Percentiles rank a stretch among this genome's conserved stretches.
Conservation (phyloP, 2,888 invertebrate genomes). For the Acanthosoma haemorrhoidale region DNA sequence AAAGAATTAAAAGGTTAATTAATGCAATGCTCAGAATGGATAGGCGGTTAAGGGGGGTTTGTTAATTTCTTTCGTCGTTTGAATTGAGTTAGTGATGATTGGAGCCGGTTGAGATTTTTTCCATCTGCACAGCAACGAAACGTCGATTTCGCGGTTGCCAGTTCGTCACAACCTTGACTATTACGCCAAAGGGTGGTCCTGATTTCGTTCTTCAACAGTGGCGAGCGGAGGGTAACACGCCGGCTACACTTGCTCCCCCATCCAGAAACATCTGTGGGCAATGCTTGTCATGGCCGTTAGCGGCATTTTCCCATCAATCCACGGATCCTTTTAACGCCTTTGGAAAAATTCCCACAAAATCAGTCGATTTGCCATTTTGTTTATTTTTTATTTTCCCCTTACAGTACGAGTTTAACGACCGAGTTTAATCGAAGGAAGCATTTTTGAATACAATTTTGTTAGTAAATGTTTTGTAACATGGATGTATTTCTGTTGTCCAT, state of each 20-base stretch:
- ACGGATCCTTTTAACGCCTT: not conserved
- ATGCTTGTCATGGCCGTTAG: not conserved
- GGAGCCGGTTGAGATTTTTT: not conserved
- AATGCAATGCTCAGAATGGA: not conserved
- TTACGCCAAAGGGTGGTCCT: too few relatives aligned
- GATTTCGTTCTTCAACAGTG: not conserved
- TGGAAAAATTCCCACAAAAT: not conserved
- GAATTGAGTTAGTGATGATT: constrained; percentile 3
- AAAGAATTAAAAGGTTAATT: not conserved
- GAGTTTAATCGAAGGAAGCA: too few relatives aligned
- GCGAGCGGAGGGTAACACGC: not conserved
- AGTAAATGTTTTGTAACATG: too few relatives aligned
- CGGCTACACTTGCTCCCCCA: not conserved
- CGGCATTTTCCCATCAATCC: too few relatives aligned
- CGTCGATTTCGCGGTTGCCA: not conserved
- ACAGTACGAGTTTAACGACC: too few relatives aligned
- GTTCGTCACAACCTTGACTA: not conserved
- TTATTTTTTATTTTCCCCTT: too few relatives aligned
- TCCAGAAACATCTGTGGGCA: not conserved
- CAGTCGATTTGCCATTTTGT: too few relatives aligned
- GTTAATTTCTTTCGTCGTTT: not conserved
- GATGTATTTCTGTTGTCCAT: too few relatives aligned
- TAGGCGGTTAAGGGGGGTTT: too few relatives aligned
- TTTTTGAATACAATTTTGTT: too few relatives aligned
- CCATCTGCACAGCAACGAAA: not conserved